phyloP scores from a whole-genome alignment of 2,797 vertebrate species.

The Mormyrops boulengeri region DNA sequence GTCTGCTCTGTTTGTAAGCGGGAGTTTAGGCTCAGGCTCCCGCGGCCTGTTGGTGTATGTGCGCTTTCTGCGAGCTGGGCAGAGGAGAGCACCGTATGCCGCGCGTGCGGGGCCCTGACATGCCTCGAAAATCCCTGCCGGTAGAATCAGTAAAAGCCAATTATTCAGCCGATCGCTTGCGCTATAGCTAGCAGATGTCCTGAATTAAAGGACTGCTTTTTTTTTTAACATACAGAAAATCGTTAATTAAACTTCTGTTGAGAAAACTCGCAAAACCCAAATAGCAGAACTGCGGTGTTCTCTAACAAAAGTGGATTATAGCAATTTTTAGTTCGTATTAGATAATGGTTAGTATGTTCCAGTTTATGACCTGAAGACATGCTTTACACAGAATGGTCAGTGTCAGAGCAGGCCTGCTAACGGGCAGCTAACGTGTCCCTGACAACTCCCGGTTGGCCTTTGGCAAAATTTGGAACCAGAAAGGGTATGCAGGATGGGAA shows the following conservation, averaged over 20 bases:
- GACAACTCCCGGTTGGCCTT: background rate
- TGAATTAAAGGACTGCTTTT: background rate
- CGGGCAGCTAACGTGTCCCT: background rate
- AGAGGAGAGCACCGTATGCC: background rate
- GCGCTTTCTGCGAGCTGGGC: background rate
- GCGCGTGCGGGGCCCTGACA: background rate
- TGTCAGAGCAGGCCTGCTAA: background rate
- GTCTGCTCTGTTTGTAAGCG: background rate
- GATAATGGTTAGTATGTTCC: background rate
- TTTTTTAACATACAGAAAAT: background rate
- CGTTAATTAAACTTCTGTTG: background rate
- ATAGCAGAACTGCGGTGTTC: background rate
- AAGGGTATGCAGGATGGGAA: background rate
- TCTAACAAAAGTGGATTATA: background rate
- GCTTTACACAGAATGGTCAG: background rate
- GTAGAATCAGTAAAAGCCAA: background rate
- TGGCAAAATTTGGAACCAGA: background rate
- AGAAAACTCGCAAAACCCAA: background rate
- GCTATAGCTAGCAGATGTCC: background rate
- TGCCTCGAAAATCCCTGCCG: background rate
- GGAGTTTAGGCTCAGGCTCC: background rate
- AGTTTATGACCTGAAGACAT: background rate
- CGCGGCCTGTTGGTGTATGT: background rate
- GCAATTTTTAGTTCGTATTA: background rate
- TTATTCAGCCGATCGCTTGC: conserved; percentile 7